Evolutionary conservation across 2,797 vertebrate species (phyloP).

Genomic region (Orestias chungarensis): DNA sequence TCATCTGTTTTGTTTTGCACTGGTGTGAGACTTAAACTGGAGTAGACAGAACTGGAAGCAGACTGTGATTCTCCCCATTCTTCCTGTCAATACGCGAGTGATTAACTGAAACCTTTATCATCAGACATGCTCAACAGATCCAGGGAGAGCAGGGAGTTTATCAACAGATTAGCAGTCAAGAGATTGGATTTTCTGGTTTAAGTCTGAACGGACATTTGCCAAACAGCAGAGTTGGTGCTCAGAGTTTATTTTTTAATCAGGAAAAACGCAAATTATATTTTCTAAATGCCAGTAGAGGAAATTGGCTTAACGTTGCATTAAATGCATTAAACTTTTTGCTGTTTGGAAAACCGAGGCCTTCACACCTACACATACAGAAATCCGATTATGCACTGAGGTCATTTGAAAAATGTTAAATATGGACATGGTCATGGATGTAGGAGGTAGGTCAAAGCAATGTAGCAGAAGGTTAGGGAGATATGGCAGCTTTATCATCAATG

Average conservation of each 20-base stretch:
- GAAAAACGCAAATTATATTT: background rate
- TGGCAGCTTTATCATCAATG: conserved; percentile 37
- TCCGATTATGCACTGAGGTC: conserved; percentile 33
- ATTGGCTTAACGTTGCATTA: conserved; percentile 27
- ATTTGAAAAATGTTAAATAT: conserved; percentile 44
- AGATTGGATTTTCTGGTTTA: conserved; percentile 1
- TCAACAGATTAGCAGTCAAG: conserved; percentile 1
- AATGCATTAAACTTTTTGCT: conserved; percentile 16
- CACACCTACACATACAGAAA: conserved; percentile 46
- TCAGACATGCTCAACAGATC: conserved; percentile 16
- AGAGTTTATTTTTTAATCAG: conserved; percentile 1
- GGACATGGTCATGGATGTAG: conserved; percentile 46
- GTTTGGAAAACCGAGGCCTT: conserved; percentile 28
- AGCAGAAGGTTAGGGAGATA: conserved; percentile 19
- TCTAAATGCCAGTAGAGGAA: conserved; percentile 22
- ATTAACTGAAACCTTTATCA: conserved; percentile 26
- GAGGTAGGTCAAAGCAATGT: conserved; percentile 51
- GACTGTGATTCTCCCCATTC: conserved; percentile 28
- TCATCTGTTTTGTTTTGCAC: conserved; percentile 86
- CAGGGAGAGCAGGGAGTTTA: conserved; percentile 8
- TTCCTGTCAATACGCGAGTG: conserved; percentile 27
- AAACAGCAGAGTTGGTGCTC: background rate
- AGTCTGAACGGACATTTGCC: background rate
- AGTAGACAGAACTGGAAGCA: conserved; percentile 63
- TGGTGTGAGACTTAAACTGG: conserved; percentile 89